Conservation (phyloP, 1,140 invertebrate species). For the Cyphomyrmex costatus region DNA sequence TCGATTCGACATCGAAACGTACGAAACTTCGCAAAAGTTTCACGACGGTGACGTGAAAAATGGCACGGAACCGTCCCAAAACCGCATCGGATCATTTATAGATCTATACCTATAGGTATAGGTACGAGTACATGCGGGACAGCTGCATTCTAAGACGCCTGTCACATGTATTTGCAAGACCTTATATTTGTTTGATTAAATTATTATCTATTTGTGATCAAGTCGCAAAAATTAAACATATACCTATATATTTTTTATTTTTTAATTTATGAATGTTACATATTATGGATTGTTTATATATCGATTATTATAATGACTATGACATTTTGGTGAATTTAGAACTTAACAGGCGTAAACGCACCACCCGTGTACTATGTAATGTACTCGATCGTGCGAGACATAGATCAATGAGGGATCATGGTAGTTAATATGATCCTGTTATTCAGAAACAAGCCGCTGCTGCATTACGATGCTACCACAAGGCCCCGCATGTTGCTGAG, state of each 20-base stretch:
- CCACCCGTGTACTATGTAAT: neutral
- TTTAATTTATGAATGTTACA: neutral
- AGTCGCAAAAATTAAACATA: neutral
- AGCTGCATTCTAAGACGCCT: conserved; percentile 74
- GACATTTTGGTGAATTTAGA: neutral
- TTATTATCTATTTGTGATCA: neutral
- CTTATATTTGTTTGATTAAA: neutral
- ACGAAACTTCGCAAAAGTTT: conserved; percentile 33
- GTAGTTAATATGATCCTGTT: conserved; percentile 61
- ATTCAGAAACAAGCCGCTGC: conserved; percentile 25
- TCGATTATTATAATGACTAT: neutral
- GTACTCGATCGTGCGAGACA: conserved; percentile 8
- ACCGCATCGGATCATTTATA: conserved; percentile 39
- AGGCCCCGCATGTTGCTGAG: conserved; percentile 79
- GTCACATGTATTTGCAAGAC: neutral
- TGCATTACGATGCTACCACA: conserved; percentile 72
- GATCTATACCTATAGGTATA: too few species aligned
- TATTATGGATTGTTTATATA: neutral
- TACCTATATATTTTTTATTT: neutral
- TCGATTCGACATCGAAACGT: conserved; percentile 31
- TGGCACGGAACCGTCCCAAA: conserved; percentile 31
- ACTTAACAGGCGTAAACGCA: neutral
- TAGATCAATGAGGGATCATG: conserved; percentile 58
- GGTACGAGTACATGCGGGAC: conserved; percentile 83
- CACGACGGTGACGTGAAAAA: conserved; percentile 49